These are phyloP conservation scores for Bradypus variegatus DNA, from an alignment of 2,797 vertebrate genomes.

Conservation along the genomic window DNA sequence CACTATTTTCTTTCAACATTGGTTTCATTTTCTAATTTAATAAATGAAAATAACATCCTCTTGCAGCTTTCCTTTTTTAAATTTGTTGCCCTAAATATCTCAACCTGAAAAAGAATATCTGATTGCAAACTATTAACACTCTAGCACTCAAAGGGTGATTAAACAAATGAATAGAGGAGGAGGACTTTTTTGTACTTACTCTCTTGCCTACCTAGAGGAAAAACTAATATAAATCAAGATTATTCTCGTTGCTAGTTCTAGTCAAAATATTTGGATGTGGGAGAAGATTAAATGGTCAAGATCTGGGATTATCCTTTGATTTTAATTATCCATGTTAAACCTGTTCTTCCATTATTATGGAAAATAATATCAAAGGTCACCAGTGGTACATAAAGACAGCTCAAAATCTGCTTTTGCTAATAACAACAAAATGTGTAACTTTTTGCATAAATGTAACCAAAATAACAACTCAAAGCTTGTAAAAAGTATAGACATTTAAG, in stretches of 20 bases:
- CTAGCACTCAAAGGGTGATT: neutral
- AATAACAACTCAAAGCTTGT: constrained; percentile 19
- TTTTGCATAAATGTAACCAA: neutral
- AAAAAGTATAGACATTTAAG: neutral
- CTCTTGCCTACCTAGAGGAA: constrained; percentile 21
- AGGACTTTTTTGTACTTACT: neutral
- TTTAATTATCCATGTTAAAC: constrained; percentile 41
- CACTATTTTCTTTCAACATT: constrained; percentile 10
- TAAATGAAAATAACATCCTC: neutral
- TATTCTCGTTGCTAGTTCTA: constrained; percentile 49
- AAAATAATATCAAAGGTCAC: neutral
- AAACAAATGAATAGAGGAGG: neutral
- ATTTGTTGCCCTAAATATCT: neutral
- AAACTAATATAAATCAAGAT: constrained; percentile 56
- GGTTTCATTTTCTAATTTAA: constrained; percentile 39
- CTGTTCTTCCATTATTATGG: constrained; percentile 17
- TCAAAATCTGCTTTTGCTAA: constrained; percentile 24
- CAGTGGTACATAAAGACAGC: neutral
- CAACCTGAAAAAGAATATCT: neutral
- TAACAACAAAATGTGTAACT: constrained; percentile 32
- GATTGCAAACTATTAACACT: neutral
- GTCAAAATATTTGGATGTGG: constrained; percentile 61
- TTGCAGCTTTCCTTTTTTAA: constrained; percentile 20
- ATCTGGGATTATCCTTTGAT: constrained; percentile 38
- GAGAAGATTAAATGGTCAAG: constrained; percentile 54